Conservation (phyloP, 2,113 vertebrate genomes). For the Microtus richardsoni region DNA sequence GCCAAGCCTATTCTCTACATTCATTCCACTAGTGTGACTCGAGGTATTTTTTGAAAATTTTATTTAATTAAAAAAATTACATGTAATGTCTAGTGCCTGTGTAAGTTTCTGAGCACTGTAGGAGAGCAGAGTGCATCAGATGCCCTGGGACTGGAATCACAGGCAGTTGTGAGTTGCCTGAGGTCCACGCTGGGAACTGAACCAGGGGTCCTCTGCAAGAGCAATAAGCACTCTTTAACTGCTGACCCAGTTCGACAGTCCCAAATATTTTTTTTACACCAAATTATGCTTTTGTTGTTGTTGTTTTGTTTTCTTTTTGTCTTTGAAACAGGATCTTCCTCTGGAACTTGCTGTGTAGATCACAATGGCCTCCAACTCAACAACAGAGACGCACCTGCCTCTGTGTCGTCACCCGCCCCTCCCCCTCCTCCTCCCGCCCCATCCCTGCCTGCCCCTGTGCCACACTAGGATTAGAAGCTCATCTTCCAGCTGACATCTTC, state of each 20-base stretch:
- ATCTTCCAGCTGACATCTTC: background rate
- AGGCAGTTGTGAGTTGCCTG: background rate
- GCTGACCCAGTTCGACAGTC: background rate
- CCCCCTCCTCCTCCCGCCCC: too few species aligned
- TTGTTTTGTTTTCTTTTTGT: background rate
- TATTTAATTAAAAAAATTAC: background rate
- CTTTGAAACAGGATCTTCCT: background rate
- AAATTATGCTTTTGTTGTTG: background rate
- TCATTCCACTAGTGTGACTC: background rate
- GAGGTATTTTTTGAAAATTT: background rate
- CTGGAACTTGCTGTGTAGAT: background rate
- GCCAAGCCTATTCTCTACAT: background rate
- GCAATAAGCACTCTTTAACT: background rate
- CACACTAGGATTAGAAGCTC: background rate
- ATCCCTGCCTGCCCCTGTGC: rapidly evolving
- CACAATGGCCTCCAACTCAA: background rate
- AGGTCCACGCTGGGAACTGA: background rate
- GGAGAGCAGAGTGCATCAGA: background rate
- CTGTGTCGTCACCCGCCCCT: background rate
- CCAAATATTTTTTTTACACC: background rate
- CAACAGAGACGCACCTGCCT: background rate
- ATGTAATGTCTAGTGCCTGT: background rate
- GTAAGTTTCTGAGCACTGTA: background rate
- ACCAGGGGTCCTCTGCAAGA: background rate
- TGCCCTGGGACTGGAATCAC: background rate